Conservation (phyloP, 2,113 vertebrate genomes). For the Leucoraja erinaceus region DNA sequence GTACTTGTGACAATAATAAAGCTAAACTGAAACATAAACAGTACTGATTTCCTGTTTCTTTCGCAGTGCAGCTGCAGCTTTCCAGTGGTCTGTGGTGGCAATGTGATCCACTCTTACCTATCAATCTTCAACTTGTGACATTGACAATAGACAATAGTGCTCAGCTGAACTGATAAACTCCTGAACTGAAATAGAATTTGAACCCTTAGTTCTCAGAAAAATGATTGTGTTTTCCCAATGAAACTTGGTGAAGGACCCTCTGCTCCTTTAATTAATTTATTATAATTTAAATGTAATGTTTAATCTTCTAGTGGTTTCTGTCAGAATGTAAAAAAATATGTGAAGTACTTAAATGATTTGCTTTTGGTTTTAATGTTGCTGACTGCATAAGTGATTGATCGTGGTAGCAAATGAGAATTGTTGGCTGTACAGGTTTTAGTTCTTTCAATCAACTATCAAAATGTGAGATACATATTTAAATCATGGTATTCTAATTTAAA, state of each 20-base stretch:
- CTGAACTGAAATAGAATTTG: neutral
- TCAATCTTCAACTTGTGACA: neutral
- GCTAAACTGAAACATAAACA: too few species aligned
- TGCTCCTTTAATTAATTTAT: neutral
- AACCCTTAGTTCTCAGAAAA: neutral
- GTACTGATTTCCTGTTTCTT: neutral
- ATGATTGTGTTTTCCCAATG: neutral
- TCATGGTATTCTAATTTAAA: neutral
- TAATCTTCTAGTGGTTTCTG: neutral
- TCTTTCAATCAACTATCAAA: neutral
- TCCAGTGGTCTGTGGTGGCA: neutral
- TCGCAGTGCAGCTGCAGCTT: neutral
- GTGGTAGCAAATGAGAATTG: neutral
- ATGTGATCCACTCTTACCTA: too few species aligned
- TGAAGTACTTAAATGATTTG: neutral
- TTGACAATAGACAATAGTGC: neutral
- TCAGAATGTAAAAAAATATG: neutral
- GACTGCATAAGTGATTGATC: neutral
- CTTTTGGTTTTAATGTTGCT: slow-evolving; percentile 13
- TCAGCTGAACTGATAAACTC: neutral
- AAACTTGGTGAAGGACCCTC: neutral
- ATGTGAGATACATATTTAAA: neutral
- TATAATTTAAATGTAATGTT: neutral
- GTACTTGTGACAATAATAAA: too few species aligned
- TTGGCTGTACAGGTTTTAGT: neutral